Evolutionary conservation across 1,140 invertebrate genomes (phyloP), one percentile per base, ranked within the genome.

Genomic region (Calliphora vicina): DNA sequence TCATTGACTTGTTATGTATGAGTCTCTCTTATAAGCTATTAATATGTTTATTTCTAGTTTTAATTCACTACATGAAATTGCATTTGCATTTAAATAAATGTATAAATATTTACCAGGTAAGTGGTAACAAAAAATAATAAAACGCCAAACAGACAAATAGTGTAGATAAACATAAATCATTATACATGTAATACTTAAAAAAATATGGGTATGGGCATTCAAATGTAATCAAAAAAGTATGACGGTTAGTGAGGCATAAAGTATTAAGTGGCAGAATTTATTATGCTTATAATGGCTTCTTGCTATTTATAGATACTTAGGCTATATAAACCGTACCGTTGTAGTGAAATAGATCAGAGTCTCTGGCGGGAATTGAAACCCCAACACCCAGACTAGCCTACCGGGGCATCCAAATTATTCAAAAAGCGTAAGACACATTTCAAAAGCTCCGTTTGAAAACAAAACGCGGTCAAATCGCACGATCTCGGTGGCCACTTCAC

Each of bases 101-200:
- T 78, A 78, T 43, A 78, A 78, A 78, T 78, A 78, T 78, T 78
- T 78, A 78, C 74, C 74, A 23, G 74, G 10, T 23, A n/a, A 50
- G 45, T 35, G 35, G 35, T 35, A 35, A 35, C n/a, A n/a, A n/a
- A n/a, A n/a, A n/a, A n/a, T n/a, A n/a, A 10, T 35, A 35, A 35
- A 35, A 35, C 35, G 10, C 35, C 6, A 35, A 35, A 35, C 35
- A 35, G 17, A 74, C 12, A 74, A 71, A 74, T 27, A 74, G 26
- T 74, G 72, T 29, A 74, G 72, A 74, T 74, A 74, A 50, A 74
- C 72, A 74, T 74, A 74, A 74, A 74, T 74, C 72, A 74, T 35
- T 26, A 17, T 50, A 35, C 10, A 35, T 72, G 71, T 27, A 72
- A n/a, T 10, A 27, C 10, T n/a, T 13, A 73, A 27, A 74, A 27